A percentile compares a stretch with the other conserved stretches of the same genome.
Conservation (phyloP, 2,888 invertebrate species). For the Brenthis daphne region DNA sequence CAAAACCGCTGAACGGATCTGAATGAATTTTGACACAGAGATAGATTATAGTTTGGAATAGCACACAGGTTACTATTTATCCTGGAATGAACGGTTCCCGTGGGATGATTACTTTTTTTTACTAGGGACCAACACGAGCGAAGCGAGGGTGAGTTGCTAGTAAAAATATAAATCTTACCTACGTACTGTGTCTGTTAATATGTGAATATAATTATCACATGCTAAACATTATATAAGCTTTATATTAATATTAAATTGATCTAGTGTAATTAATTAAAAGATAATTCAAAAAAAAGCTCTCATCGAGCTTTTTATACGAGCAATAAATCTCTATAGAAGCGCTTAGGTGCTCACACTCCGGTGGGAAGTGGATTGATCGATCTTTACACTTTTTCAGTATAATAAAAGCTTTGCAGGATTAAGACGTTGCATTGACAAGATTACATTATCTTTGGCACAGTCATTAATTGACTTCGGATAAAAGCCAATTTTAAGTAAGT, state of each 20-base stretch:
- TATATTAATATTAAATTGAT: background rate
- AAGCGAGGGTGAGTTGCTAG: too few relatives aligned
- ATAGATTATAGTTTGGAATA: too few relatives aligned
- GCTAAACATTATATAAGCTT: background rate
- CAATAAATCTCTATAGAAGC: conserved; percentile 12
- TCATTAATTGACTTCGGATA: background rate
- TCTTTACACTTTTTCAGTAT: conserved; percentile 8
- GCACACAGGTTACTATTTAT: too few relatives aligned
- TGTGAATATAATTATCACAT: background rate
- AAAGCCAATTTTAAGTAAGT: background rate
- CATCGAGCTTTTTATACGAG: background rate
- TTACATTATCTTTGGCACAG: background rate
- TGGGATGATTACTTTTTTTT: too few relatives aligned
- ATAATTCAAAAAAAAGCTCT: conserved; percentile 2
- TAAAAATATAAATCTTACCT: too few relatives aligned
- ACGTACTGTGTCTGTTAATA: too few relatives aligned
- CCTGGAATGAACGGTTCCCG: too few relatives aligned
- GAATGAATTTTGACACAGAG: too few relatives aligned
- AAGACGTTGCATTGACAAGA: background rate
- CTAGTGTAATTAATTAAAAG: background rate
- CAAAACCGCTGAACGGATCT: too few relatives aligned
- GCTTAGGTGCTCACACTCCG: conserved; percentile 11
- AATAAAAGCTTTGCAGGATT: conserved; percentile 1
- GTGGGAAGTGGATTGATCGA: conserved; percentile 14
- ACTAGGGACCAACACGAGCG: too few relatives aligned